These are phyloP conservation scores for Coptodon bakossiorum DNA, from an alignment of 2,113 vertebrate genomes.

Conservation along the genomic window DNA sequence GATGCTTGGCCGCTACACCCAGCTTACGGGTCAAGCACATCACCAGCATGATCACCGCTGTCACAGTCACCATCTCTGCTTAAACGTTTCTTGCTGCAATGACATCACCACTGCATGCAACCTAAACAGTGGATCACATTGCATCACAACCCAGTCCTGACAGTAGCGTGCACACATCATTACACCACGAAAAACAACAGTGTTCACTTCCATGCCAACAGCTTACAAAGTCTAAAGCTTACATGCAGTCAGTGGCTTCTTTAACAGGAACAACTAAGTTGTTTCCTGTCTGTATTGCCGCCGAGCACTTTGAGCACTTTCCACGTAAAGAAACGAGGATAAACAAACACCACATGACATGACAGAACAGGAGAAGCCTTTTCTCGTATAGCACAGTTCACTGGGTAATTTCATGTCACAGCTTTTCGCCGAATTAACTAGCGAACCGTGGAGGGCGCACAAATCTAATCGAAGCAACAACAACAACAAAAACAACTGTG, in stretches of 20 bases:
- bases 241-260: not conserved
- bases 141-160: slow-evolving; percentile 11
- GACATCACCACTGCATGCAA: slow-evolving; percentile 14
- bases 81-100: slow-evolving; percentile 10
- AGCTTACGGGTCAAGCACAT: not conserved
- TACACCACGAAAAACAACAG: not conserved
- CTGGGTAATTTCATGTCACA: not conserved
- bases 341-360: slow-evolving; percentile 14
- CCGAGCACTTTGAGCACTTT: too few species aligned
- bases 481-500: slow-evolving; percentile 35
- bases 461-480: not conserved
- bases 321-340: not conserved
- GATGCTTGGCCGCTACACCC: not conserved
- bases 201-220: not conserved
- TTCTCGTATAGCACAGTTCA: not conserved
- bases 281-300: not conserved
- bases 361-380: not conserved
- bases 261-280: not conserved
- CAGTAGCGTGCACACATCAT: not conserved
- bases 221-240: not conserved
- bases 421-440: not conserved
- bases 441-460: not conserved
- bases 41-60: not conserved
- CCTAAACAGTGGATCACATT: not conserved
- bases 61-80: not conserved